A percentile compares a stretch with the other conserved stretches of the same genome.
Evolutionary conservation across 2,113 vertebrate genomes (phyloP).

Genomic region (Syrmaticus mikado): DNA sequence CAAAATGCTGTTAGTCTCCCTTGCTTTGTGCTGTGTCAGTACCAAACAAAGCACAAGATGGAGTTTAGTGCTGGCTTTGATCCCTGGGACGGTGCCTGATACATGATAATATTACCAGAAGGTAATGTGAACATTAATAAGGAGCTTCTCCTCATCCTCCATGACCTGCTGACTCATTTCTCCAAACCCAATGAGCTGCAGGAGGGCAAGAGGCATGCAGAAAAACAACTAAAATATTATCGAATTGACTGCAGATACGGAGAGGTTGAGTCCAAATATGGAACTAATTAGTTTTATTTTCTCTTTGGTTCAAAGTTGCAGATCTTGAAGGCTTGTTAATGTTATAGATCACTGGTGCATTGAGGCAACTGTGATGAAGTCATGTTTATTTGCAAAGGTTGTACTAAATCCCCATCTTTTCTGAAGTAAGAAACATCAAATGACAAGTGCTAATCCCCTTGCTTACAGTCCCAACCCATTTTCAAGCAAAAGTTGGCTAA

Average conservation of each 20-base stretch:
- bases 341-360: not conserved
- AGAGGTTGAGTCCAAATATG: not conserved
- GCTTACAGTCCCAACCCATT: not conserved
- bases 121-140: not conserved
- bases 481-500: not conserved
- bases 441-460: not conserved
- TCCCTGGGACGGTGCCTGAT: not conserved
- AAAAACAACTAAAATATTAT: not conserved
- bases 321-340: not conserved
- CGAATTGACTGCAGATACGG: not conserved
- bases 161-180: not conserved
- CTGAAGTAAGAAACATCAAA: not conserved
- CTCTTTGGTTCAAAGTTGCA: not conserved
- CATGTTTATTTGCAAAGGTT: not conserved
- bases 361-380: not conserved
- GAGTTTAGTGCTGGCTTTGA: not conserved
- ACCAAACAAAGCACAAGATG: not conserved
- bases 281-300: not conserved
- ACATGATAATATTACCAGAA: not conserved
- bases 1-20: not conserved
- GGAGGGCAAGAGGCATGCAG: not conserved
- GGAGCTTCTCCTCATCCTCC: accelerated
- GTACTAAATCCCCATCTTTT: not conserved
- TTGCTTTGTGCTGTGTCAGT: not conserved
- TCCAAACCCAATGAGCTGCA: not conserved